Percentiles rank a stretch among this genome's conserved stretches.
phyloP scores from a whole-genome alignment of 1,140 invertebrate genomes.

The Drosophila insularis region DNA sequence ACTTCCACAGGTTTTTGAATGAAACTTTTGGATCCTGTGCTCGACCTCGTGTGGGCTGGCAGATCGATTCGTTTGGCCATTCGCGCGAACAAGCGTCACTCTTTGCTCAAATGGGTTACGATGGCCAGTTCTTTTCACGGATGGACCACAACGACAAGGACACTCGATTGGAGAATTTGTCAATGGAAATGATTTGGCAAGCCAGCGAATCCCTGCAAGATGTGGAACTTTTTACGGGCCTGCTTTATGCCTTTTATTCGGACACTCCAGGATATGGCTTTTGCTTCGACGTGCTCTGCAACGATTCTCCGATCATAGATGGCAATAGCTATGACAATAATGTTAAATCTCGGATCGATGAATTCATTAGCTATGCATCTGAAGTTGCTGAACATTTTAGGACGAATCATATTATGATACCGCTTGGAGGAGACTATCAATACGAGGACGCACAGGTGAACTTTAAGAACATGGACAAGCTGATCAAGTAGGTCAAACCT shows the following conservation, averaged over 20 bases:
- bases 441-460: conserved; percentile 93
- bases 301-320: conserved; percentile 92
- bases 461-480: conserved; percentile 94
- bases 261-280: conserved; percentile 90
- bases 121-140: conserved; percentile 94
- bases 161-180: conserved; percentile 85
- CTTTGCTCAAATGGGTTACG: conserved; percentile 92
- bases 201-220: conserved; percentile 86
- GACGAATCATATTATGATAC: conserved; percentile 91
- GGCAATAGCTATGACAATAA: conserved; percentile 89
- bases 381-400: conserved; percentile 84
- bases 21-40: conserved; percentile 94
- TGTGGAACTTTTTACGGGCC: conserved; percentile 88
- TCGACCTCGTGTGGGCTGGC: conserved; percentile 92
- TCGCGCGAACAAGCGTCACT: conserved; percentile 93
- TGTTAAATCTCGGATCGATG: conserved; percentile 85
- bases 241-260: conserved; percentile 90
- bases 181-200: conserved; percentile 81
- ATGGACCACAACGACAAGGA: conserved; percentile 94
- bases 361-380: conserved; percentile 84
- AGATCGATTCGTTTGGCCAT: conserved; percentile 97
- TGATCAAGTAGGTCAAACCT: conserved; percentile 89
- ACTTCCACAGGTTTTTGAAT: conserved; percentile 84
- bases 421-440: conserved; percentile 97
- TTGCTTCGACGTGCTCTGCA: conserved; percentile 94